phyloP scores from a whole-genome alignment of 2,113 vertebrate species.

The Hepsetus odoe region DNA sequence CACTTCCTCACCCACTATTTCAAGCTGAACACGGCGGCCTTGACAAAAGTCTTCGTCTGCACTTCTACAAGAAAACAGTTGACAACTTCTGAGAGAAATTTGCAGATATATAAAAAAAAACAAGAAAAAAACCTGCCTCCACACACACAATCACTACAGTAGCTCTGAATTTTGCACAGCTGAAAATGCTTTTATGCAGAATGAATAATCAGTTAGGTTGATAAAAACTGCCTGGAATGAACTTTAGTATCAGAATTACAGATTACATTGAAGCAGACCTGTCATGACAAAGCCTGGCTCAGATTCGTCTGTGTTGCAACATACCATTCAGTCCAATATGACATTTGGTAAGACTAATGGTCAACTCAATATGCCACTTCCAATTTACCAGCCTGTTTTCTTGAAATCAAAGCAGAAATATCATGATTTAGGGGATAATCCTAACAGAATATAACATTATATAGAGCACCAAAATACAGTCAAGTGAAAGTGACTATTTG shows the following conservation, averaged over 20 bases:
- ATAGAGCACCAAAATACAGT: no score
- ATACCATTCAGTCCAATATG: not conserved
- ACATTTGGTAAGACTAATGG: not conserved
- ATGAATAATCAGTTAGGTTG: no score
- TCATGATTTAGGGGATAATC: no score
- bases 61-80: not conserved
- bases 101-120: no score
- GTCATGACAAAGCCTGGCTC: not conserved
- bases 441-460: no score
- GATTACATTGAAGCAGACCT: not conserved
- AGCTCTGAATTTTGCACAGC: not conserved
- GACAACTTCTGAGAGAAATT: not conserved
- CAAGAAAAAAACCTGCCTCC: not conserved
- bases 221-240: not conserved
- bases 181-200: no score
- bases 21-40: not conserved
- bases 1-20: constrained; percentile 8
- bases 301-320: not conserved
- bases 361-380: no score
- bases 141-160: not conserved
- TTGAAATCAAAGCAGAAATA: no score
- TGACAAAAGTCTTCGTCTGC: constrained; percentile 18
- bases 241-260: not conserved
- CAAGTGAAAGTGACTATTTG: no score
- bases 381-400: no score